Conservation (phyloP, 2,113 vertebrate species). For the Scatophagus argus region DNA sequence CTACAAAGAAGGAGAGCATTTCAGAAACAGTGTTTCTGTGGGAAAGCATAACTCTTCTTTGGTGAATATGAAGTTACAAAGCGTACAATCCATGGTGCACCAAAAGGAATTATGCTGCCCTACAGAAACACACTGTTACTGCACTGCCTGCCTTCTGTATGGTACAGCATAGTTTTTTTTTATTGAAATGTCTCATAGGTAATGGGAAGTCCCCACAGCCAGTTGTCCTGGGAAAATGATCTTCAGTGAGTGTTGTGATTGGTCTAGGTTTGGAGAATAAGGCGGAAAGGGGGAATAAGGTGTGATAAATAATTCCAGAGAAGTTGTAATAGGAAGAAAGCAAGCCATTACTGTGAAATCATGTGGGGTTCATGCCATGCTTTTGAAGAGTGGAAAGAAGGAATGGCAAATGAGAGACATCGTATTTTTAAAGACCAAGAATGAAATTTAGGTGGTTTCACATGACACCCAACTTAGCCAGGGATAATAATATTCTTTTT, state of each 20-base stretch:
- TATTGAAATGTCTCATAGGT: not conserved
- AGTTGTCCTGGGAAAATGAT: not conserved
- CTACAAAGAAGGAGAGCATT: no score
- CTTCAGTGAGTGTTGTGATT: not conserved
- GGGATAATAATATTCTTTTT: not conserved
- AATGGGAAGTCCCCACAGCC: not conserved
- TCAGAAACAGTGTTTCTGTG: no score
- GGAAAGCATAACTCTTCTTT: no score
- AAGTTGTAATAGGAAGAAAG: slow-evolving; percentile 5
- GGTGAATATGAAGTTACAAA: no score
- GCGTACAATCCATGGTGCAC: no score
- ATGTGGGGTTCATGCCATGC: not conserved
- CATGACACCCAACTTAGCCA: not conserved
- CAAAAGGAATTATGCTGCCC: no score
- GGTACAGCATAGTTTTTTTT: no score
- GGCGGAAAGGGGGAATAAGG: not conserved
- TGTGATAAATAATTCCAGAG: not conserved
- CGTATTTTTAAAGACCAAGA: not conserved
- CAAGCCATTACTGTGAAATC: slow-evolving; percentile 3
- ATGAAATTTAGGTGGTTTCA: not conserved
- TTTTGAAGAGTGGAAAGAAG: not conserved
- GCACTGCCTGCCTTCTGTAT: no score
- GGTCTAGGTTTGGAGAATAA: slow-evolving; percentile 2
- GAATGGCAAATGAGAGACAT: not conserved
- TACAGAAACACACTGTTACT: no score